Conservation (phyloP, 2,888 invertebrate species). For the Agrilus biguttatus region DNA sequence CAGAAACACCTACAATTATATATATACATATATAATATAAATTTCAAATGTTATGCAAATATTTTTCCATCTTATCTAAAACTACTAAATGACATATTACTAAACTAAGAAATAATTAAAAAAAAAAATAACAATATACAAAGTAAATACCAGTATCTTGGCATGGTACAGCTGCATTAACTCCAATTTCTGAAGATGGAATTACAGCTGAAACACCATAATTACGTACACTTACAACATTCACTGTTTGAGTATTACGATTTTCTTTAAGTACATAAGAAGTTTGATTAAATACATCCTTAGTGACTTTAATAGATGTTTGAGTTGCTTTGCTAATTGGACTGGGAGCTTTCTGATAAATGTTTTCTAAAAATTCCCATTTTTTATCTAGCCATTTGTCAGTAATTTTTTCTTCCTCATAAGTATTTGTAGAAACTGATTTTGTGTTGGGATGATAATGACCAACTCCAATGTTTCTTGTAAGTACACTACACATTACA, state of each 20-base stretch:
- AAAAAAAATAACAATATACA: no score
- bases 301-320: slow-evolving; percentile 16
- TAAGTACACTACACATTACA: slow-evolving; percentile 46
- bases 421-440: slow-evolving; percentile 23
- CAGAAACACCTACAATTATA: slow-evolving; percentile 35
- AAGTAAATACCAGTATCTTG: no score
- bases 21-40: no score
- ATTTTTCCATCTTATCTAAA: no score
- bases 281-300: slow-evolving; percentile 18
- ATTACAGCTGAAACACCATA: no score
- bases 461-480: slow-evolving; percentile 46
- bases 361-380: slow-evolving; percentile 20
- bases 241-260: slow-evolving; percentile 16
- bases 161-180: no score
- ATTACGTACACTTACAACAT: no score
- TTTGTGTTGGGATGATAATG: slow-evolving; percentile 27
- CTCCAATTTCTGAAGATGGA: no score
- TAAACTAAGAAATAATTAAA: no score
- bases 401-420: slow-evolving; percentile 11
- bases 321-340: slow-evolving; percentile 18
- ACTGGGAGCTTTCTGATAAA: slow-evolving; percentile 5
- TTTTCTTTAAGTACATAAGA: background rate
- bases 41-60: no score
- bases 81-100: no score
- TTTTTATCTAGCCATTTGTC: slow-evolving; percentile 28